Base-by-base conservation (phyloP, 2,888 invertebrate species). In the Tenthredo distinguenda region DNA sequence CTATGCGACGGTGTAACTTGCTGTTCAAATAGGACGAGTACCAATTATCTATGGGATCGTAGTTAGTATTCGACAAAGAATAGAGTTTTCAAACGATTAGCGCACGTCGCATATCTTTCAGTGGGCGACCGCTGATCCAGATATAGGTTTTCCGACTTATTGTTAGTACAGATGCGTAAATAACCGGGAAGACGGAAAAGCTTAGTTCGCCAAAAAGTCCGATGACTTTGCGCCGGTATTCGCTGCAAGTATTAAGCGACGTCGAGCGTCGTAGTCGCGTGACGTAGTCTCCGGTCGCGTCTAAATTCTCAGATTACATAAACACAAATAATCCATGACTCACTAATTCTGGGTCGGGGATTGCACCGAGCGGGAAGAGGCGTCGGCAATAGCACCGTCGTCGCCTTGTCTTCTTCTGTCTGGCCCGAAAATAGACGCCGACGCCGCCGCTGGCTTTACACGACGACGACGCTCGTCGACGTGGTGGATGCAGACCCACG, bases 241-340 rank as follows among this genome's bases (percentile, higher is more conserved):
- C 37, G 79, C 10, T 58, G 58, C 40, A 21, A 18, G 37, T 12
- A 43, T 55, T 37, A 21, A 21, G 62, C 58, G 81, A 34, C 26
- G 58, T 31, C 81, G 47, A 4, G 47, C 31, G 31, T 65, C 77
- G 77, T 21, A 68, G 47, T 68, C 47, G 65, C 85, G 84, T 74
- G 43, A 76, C 74, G 74, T 76, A 55, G 50, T 74, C 37, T 34
- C 62, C 68, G 37, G 85, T 62, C 79, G 87, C 87, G 87, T 87
- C 87, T 87, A 89, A 90, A 90, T 88, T 90, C 90, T 89, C 89
- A 87, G 88, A 90, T 90, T 90, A 90, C 90, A 89, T 86, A 87
- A 88, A 86, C 87, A 87, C 87, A 87, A 87, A 88, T 87, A 88
- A 87, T 87, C 86, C 86, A 86, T 88, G 88, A 88, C 86, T 87